Evolutionary conservation across 2,888 invertebrate genomes (phyloP).

Genomic region (Melipona bicolor): DNA sequence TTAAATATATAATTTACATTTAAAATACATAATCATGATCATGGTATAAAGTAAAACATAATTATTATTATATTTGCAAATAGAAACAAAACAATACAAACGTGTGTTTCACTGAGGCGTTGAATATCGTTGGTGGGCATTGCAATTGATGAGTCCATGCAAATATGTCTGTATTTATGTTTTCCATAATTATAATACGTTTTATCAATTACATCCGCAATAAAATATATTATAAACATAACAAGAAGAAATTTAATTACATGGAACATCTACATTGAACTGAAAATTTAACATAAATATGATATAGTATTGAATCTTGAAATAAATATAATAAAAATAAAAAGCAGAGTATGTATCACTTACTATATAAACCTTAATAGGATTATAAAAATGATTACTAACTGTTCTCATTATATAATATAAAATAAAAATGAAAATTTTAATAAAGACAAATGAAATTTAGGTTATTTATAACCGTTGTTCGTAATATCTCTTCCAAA

Average conservation of each 20-base stretch:
- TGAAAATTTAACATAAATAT: slow-evolving; percentile 9
- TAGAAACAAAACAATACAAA: slow-evolving; percentile 56
- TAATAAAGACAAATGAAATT: neutral
- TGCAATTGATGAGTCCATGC: slow-evolving; percentile 67
- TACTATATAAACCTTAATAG: neutral
- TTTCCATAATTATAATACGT: slow-evolving; percentile 43
- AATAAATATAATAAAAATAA: neutral
- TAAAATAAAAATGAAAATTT: neutral
- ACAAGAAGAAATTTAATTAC: neutral
- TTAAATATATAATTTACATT: slow-evolving; percentile 12
- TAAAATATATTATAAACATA: neutral
- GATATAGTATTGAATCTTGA: neutral
- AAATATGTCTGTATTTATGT: slow-evolving; percentile 43
- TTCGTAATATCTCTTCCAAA: neutral
- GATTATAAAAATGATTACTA: neutral
- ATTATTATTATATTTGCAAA: neutral
- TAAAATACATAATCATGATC: slow-evolving; percentile 2
- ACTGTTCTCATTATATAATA: neutral
- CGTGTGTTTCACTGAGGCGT: slow-evolving; percentile 68
- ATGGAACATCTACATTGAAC: neutral
- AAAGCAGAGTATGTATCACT: neutral
- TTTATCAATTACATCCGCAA: neutral
- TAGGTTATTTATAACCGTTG: slow-evolving; percentile 21
- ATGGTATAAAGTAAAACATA: neutral
- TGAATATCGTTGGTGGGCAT: slow-evolving; percentile 68